Conservation (phyloP, 2,888 invertebrate genomes). For the Villa cingulata region DNA sequence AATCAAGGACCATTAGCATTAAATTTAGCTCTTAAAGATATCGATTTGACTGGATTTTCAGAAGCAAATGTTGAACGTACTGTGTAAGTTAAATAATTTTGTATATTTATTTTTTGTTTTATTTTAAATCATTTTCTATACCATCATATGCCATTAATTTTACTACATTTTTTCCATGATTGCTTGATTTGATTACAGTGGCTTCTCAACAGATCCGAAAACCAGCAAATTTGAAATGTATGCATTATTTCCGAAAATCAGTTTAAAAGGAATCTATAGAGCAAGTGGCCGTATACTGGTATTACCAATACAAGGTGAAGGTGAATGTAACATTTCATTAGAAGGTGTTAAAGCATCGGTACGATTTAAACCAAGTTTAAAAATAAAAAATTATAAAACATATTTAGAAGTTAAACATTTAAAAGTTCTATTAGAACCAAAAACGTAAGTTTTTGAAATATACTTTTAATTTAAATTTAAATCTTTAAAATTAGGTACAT, state of each 20-base stretch:
- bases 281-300: constrained; percentile 30
- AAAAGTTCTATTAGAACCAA: constrained; percentile 1
- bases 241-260: constrained; percentile 15
- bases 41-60: constrained; percentile 9
- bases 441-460: neutral
- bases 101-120: neutral
- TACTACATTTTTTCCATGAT: no score
- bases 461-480: no score
- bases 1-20: constrained; percentile 3
- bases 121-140: neutral
- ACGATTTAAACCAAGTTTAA: neutral
- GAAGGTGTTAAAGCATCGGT: constrained; percentile 1
- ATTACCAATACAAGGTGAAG: constrained; percentile 29
- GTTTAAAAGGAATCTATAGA: constrained; percentile 24
- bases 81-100: constrained; percentile 10
- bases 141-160: no score
- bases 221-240: constrained; percentile 19
- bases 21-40: constrained; percentile 6
- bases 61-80: constrained; percentile 5
- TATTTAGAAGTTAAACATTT: constrained; percentile 2
- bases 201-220: constrained; percentile 20
- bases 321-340: constrained; percentile 18
- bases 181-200: constrained; percentile 10
- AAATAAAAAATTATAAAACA: neutral
- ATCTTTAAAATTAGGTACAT: no score